Percentiles rank a stretch among this genome's conserved stretches.
Conservation (phyloP, 2,888 invertebrate genomes). For the Drosophila greeni region DNA sequence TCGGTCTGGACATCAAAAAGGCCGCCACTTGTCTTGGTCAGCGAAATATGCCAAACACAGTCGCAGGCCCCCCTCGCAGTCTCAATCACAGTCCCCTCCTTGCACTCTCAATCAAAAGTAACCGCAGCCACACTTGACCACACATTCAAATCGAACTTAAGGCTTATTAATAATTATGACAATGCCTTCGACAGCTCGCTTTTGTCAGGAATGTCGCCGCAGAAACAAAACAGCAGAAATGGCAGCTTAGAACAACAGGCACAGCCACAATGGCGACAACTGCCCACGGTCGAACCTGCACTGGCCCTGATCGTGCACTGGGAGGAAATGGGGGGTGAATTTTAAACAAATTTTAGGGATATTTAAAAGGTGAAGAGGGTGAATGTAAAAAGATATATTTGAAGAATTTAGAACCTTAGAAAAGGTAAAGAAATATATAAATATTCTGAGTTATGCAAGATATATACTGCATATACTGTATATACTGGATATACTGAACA, state of each 20-base stretch:
- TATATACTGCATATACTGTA: no score
- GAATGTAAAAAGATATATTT: not conserved
- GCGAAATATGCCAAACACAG: slow-evolving; percentile 31
- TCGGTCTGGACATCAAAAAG: slow-evolving; percentile 37
- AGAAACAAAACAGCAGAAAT: slow-evolving; percentile 10
- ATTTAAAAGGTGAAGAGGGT: no score
- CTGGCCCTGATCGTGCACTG: slow-evolving; percentile 31
- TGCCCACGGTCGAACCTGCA: slow-evolving; percentile 61
- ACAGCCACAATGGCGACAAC: slow-evolving; percentile 64
- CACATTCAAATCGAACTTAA: slow-evolving; percentile 61
- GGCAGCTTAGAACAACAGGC: slow-evolving; percentile 19
- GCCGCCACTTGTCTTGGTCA: slow-evolving; percentile 34
- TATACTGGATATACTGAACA: no score
- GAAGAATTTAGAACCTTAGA: no score
- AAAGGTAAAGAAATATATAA: no score
- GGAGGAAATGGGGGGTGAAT: not conserved
- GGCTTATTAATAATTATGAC: slow-evolving; percentile 70
- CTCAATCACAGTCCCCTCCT: slow-evolving; percentile 6
- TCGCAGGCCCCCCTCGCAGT: no score
- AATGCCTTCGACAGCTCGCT: slow-evolving; percentile 42
- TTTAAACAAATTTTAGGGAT: not conserved
- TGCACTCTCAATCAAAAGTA: slow-evolving; percentile 25
- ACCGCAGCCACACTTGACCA: slow-evolving; percentile 50
- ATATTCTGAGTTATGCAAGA: no score
- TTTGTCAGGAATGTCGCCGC: slow-evolving; percentile 58